These are phyloP conservation scores for Myxocyprinus asiaticus DNA, from an alignment of 2,113 vertebrate species.

Conservation along the genomic window DNA sequence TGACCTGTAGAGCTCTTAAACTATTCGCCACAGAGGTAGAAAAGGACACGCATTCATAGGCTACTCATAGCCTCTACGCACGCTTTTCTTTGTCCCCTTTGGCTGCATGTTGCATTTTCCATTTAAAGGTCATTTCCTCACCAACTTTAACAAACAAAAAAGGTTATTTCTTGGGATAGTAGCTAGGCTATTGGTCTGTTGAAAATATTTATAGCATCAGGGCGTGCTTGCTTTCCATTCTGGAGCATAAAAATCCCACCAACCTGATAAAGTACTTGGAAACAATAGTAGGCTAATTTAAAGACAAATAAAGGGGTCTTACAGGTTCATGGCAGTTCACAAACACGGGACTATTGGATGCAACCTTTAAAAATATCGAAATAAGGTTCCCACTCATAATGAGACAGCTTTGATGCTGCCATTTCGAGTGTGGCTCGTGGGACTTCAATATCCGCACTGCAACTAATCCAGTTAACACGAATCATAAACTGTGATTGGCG, in stretches of 20 bases:
- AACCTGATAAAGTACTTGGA: background rate
- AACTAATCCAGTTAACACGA: slow-evolving; percentile 51
- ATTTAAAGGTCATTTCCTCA: background rate
- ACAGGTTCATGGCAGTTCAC: slow-evolving; percentile 9
- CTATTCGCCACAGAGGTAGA: slow-evolving; percentile 37
- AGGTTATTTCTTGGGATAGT: background rate
- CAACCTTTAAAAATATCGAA: slow-evolving; percentile 42
- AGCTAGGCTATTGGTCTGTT: too few species aligned
- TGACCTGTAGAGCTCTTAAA: slow-evolving; percentile 56
- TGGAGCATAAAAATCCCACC: background rate
- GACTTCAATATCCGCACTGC: slow-evolving; percentile 50
- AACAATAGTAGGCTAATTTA: slow-evolving; percentile 10
- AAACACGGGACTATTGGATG: slow-evolving; percentile 38
- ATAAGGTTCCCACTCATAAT: slow-evolving; percentile 38
- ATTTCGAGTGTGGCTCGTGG: slow-evolving; percentile 40
- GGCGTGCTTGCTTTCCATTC: background rate
- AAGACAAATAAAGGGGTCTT: background rate
- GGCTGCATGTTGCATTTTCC: background rate
- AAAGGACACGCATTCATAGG: slow-evolving; percentile 33
- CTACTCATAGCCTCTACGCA: slow-evolving; percentile 3
- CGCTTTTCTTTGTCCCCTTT: background rate
- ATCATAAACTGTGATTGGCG: slow-evolving; percentile 52
- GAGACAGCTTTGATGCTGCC: slow-evolving; percentile 40
- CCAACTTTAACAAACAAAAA: background rate
- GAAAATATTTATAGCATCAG: background rate